Evolutionary conservation across 2,888 invertebrate genomes (phyloP).

Genomic region (Eremobia ochroleuca): DNA sequence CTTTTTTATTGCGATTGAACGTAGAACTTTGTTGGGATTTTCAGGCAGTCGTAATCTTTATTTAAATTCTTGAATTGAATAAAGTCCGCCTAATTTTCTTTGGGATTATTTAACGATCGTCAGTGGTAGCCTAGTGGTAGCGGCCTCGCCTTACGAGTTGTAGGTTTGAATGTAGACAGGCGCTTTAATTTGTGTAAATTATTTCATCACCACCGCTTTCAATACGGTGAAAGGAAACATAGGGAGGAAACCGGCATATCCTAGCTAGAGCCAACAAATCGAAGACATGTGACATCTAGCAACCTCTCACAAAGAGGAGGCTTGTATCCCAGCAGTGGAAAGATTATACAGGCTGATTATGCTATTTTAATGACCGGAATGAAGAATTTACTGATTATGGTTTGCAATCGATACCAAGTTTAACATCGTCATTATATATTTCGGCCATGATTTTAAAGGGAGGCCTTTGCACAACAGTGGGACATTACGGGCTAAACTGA

Average conservation of each 20-base stretch:
- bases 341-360: too few species aligned
- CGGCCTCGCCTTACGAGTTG: background rate
- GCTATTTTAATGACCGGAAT: background rate
- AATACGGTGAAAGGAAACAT: background rate
- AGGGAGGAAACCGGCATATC: background rate
- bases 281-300: too few species aligned
- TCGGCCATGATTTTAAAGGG: too few species aligned
- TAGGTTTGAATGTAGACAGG: background rate
- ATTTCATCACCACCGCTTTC: background rate
- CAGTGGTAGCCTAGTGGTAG: background rate
- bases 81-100: conserved; percentile 2
- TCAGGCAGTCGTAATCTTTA: background rate
- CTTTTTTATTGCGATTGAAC: conserved; percentile 38
- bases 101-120: background rate
- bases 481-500: background rate
- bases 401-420: background rate
- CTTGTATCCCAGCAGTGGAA: too few species aligned
- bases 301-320: too few species aligned
- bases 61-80: conserved; percentile 16
- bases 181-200: background rate
- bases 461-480: background rate
- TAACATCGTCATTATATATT: background rate
- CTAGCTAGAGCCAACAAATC: too few species aligned
- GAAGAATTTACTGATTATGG: background rate
- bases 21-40: background rate